Base-by-base conservation (phyloP, 2,888 invertebrate genomes). In the Julus scanicus region DNA sequence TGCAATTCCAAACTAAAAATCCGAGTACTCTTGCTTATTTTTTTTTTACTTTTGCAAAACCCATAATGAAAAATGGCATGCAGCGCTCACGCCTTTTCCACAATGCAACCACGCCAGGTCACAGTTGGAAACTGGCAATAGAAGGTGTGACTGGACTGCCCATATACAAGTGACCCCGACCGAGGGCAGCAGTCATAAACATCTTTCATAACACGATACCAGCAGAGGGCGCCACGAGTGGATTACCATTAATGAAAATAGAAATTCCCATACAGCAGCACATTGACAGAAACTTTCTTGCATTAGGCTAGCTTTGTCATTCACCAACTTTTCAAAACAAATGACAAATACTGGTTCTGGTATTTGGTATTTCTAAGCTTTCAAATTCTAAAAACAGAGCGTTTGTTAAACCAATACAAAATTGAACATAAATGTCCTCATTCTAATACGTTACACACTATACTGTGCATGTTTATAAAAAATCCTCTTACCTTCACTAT, bases 101-200 rank as follows among this genome's bases (percentile, higher is more conserved):
- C 49, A 86, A 86, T 44, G 86, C 49, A 44, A 53, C 48, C 86
- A 86, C 86, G 49, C 48, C 86, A 86, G 48, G 86, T 48, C 86
- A 86, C 86, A 86, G 86, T 53, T 86, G 86, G 86, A 86, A 49
- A 49, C 49, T 49, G 49, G 86, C 86, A 86, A 86, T 86, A 86
- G 49, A 86, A 86, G 86, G 86, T 86, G 86, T 86, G 86, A 53
- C 49, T 49, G 49, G n/a, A 86, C 48, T 53, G 86, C 86, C 86
- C 86, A 48, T 53, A 44, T 86, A 29, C 37, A 4, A 11, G 37
- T 80, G 80, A 80, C 80, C 80, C 80, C 80, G 37, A 80, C 80
- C 80, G 80, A 80, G 80, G 80, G 80, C 80, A 80, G 80, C 37
- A 80, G 37, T 37, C 80, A 80, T 15, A 39, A 15, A 37, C 80